phyloP scores from a whole-genome alignment of 2,797 vertebrate genomes.

The Meriones psammophilus region DNA sequence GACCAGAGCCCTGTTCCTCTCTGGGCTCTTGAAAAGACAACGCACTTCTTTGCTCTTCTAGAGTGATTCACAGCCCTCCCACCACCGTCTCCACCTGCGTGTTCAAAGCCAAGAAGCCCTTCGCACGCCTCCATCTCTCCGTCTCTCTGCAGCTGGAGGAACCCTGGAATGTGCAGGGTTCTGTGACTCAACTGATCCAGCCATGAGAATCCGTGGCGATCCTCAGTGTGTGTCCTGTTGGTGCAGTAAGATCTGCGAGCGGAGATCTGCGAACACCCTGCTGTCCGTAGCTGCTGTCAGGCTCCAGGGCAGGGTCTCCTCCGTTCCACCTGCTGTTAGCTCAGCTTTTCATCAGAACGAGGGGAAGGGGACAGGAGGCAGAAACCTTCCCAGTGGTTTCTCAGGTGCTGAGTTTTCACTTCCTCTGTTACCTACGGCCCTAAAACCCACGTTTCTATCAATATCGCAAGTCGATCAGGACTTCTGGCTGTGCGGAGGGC shows the following conservation, averaged over 20 bases:
- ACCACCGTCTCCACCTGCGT: neutral
- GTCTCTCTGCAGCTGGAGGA: neutral
- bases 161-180: neutral
- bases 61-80: neutral
- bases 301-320: neutral
- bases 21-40: neutral
- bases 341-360: neutral
- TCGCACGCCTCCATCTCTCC: neutral
- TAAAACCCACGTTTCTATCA: neutral
- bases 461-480: neutral
- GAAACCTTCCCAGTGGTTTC: neutral
- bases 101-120: neutral
- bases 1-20: neutral
- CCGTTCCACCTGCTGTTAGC: neutral
- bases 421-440: neutral
- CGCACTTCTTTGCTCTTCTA: neutral
- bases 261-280: neutral
- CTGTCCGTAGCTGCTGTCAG: neutral
- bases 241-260: neutral
- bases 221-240: neutral
- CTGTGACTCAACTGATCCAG: neutral
- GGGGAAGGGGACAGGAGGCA: neutral
- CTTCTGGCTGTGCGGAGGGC: neutral
- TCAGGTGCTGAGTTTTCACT: neutral
- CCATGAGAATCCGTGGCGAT: neutral